phyloP scores from a whole-genome alignment of 2,797 vertebrate species.

The Lutjanus campechanus region DNA sequence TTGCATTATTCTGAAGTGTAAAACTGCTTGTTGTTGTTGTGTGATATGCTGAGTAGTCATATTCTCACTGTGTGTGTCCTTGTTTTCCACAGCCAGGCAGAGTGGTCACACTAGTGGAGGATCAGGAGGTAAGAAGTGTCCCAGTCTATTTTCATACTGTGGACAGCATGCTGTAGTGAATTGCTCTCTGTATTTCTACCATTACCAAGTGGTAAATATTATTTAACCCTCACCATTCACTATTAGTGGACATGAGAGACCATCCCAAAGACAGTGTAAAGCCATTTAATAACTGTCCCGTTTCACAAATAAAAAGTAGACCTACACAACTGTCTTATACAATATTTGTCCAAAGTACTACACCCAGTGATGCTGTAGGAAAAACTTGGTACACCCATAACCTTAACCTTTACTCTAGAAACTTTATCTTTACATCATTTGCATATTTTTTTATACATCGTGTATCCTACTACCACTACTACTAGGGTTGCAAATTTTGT shows the following conservation, averaged over 20 bases:
- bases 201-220: not conserved
- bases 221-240: not conserved
- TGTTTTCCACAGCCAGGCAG: conserved; percentile 89
- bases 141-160: conserved; percentile 3
- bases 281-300: not conserved
- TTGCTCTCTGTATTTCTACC: not conserved
- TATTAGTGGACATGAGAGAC: not conserved
- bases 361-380: not conserved
- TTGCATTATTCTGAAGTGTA: not conserved
- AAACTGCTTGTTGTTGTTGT: not conserved
- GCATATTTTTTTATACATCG: not conserved
- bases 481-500: too few species aligned
- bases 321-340: too few species aligned
- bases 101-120: conserved; percentile 94
- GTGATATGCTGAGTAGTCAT: not conserved
- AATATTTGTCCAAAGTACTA: not conserved
- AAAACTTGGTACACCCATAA: not conserved
- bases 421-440: not conserved
- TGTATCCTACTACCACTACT: not conserved
- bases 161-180: not conserved
- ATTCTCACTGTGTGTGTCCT: conserved; percentile 28
- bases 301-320: not conserved
- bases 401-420: not conserved
- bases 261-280: not conserved
- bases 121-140: conserved; percentile 90